Conservation (phyloP, 2,113 vertebrate species). For the Suricata suricatta region DNA sequence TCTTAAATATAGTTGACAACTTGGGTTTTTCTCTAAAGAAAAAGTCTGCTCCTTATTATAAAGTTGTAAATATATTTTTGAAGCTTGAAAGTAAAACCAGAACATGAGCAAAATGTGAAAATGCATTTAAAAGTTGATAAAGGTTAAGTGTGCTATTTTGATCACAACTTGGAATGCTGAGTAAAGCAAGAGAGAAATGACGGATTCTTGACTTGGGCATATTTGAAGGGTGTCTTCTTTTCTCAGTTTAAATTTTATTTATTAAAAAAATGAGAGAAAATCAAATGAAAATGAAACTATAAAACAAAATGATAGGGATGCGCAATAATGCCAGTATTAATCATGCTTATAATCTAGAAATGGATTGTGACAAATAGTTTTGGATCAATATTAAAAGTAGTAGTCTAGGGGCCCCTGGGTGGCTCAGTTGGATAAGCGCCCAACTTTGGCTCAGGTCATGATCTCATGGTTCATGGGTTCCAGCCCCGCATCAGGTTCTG, state of each 20-base stretch:
- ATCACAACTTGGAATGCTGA: not conserved
- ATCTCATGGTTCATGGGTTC: no score
- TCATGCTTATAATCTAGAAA: not conserved
- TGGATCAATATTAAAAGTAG: not conserved
- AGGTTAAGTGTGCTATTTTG: not conserved
- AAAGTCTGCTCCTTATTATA: not conserved
- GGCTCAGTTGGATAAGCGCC: no score
- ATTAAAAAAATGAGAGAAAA: not conserved
- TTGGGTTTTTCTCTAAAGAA: not conserved
- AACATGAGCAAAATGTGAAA: not conserved
- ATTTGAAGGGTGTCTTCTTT: not conserved
- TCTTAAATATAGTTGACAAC: conserved; percentile 32
- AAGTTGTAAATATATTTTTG: not conserved
- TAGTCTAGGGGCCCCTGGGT: not conserved
- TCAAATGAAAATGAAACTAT: not conserved
- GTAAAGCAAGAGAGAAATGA: not conserved
- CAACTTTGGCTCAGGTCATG: no score
- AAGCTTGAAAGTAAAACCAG: not conserved
- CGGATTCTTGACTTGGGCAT: not conserved
- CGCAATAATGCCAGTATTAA: not conserved
- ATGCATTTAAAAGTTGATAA: not conserved
- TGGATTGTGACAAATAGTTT: not conserved
- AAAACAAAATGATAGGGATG: not conserved
- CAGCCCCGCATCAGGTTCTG: no score
- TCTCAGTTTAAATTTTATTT: not conserved